Conservation (phyloP, 2,113 vertebrate genomes). For the Piprites chloris region DNA sequence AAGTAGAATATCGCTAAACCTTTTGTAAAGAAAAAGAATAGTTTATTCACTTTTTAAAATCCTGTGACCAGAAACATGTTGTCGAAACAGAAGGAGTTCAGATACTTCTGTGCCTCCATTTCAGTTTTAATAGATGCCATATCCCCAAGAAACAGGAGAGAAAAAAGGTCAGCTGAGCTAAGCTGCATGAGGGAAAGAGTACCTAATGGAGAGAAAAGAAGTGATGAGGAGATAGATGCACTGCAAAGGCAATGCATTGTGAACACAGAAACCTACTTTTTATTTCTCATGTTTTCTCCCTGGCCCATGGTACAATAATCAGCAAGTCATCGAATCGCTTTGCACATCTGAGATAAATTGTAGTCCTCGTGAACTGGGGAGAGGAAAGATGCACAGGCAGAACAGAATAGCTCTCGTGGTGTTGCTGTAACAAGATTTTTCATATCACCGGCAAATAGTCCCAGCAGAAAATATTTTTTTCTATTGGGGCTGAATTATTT, state of each 20-base stretch:
- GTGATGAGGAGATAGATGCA: neutral
- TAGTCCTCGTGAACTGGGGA: neutral
- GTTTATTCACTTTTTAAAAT: neutral
- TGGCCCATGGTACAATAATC: neutral
- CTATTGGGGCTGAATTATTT: neutral
- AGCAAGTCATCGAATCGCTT: neutral
- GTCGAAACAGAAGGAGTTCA: neutral
- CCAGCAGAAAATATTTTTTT: neutral
- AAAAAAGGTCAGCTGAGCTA: neutral
- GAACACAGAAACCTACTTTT: neutral
- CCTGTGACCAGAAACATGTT: neutral
- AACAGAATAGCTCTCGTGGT: accelerated
- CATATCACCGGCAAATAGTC: neutral
- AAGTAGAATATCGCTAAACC: neutral
- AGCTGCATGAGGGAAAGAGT: neutral
- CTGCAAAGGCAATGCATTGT: neutral
- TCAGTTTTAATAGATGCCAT: neutral
- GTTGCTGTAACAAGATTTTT: neutral
- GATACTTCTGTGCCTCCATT: neutral
- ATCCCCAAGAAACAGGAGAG: neutral
- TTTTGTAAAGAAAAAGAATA: neutral
- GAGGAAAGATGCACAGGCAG: neutral
- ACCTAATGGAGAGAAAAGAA: neutral
- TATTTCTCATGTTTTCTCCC: neutral
- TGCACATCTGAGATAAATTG: neutral